Evolutionary conservation across 2,113 vertebrate species (phyloP).

Genomic region (Sus scrofa): DNA sequence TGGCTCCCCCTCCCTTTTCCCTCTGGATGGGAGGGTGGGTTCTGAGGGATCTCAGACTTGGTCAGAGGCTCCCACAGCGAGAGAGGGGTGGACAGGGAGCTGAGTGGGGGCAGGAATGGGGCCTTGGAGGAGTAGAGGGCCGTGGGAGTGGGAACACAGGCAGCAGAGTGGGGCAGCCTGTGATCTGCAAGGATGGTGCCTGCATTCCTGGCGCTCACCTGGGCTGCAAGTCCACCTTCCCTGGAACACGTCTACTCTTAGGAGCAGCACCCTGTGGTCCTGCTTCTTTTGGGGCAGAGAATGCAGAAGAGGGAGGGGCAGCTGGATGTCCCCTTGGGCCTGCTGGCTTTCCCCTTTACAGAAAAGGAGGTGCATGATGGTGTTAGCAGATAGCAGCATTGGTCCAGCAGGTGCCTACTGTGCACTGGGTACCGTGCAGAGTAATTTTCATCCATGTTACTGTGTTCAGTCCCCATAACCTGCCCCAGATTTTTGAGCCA

Average conservation of each 20-base stretch:
- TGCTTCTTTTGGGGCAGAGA: neutral
- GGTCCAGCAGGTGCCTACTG: fast-evolving
- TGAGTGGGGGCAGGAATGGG: neutral
- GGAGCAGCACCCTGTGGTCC: neutral
- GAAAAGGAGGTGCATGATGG: too few relatives aligned
- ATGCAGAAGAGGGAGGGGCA: neutral
- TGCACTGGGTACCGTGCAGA: neutral
- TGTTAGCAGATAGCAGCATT: fast-evolving
- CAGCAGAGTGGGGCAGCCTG: neutral
- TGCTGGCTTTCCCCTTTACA: neutral
- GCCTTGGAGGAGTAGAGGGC: neutral
- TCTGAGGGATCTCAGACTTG: neutral
- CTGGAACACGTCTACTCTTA: fast-evolving
- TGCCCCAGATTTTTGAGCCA: neutral
- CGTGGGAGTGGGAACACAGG: neutral
- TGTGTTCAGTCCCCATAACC: fast-evolving
- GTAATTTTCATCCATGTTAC: neutral
- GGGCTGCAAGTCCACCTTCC: neutral
- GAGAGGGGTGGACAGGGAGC: neutral
- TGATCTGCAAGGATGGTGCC: neutral
- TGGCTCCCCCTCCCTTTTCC: too few relatives aligned
- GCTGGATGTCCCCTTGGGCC: fast-evolving
- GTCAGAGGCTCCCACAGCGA: neutral
- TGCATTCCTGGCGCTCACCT: neutral
- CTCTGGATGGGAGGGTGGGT: neutral